Evolutionary conservation across 2,113 vertebrate species (phyloP).

Genomic region (Lutjanus erythropterus): DNA sequence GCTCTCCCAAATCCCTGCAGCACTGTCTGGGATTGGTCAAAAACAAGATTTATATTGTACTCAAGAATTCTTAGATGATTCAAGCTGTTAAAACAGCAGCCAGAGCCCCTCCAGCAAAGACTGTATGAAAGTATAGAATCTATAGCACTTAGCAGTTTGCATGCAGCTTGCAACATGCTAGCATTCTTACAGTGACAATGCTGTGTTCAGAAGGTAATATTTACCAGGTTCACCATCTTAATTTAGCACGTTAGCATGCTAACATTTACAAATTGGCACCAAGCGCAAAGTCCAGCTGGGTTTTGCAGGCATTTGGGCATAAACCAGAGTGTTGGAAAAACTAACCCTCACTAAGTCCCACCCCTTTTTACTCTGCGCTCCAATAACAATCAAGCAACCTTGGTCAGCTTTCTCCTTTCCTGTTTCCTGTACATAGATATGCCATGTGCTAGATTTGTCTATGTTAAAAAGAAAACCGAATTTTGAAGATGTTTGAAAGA

Average conservation of each 20-base stretch:
- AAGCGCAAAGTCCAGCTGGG: no score
- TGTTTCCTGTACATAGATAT: no score
- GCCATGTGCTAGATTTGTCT: no score
- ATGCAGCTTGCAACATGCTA: no score
- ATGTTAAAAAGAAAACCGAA: no score
- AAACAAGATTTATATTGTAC: slow-evolving; percentile 35
- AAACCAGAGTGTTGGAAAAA: neutral
- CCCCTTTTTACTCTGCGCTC: no score
- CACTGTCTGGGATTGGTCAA: neutral
- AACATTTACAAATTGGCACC: neutral
- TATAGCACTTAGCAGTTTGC: neutral
- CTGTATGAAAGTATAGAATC: neutral
- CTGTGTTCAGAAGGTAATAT: neutral
- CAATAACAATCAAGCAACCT: no score
- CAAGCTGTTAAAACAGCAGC: slow-evolving; percentile 13
- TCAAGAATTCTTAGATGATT: slow-evolving; percentile 20
- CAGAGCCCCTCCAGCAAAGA: neutral
- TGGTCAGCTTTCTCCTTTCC: no score
- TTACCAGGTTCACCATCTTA: neutral
- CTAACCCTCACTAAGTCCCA: no score
- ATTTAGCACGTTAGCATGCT: neutral
- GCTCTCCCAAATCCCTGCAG: slow-evolving; percentile 6
- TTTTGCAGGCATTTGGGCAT: no score
- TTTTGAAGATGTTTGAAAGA: no score
- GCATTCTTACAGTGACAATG: no score